A percentile compares a stretch with the other conserved stretches of the same genome.
phyloP scores from a whole-genome alignment of 2,113 vertebrate genomes.

The Micromys minutus region DNA sequence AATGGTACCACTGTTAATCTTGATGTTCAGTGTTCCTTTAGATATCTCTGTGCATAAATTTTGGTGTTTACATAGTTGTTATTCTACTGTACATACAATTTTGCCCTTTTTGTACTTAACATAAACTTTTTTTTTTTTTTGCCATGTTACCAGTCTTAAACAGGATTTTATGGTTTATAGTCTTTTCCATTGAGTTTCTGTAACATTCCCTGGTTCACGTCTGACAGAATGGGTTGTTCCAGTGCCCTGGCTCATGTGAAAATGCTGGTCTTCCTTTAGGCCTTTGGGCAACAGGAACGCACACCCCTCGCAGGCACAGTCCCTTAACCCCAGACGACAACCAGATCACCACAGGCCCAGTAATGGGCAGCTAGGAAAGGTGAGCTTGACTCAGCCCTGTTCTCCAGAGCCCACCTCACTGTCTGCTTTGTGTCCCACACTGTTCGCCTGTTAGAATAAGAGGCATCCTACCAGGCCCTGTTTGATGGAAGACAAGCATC shows the following conservation, averaged over 20 bases:
- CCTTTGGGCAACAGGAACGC: neutral
- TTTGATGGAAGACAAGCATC: neutral
- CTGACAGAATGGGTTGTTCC: neutral
- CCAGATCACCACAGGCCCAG: neutral
- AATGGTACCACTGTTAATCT: conserved; percentile 71
- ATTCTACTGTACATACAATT: conserved; percentile 80
- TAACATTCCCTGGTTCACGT: conserved; percentile 14
- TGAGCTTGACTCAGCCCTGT: neutral
- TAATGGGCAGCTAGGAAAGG: neutral
- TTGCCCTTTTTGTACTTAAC: conserved; percentile 82
- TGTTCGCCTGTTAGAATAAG: conserved; percentile 13
- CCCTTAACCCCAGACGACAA: neutral
- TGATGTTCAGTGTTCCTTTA: conserved; percentile 75
- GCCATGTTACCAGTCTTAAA: conserved; percentile 75
- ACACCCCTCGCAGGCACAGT: neutral
- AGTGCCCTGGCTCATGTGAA: neutral
- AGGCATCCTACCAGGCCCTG: neutral
- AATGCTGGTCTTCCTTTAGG: neutral
- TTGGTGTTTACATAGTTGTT: conserved; percentile 77
- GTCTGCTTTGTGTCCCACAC: neutral
- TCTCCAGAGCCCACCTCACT: neutral
- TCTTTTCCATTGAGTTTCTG: conserved; percentile 46
- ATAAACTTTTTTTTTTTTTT: conserved; percentile 81
- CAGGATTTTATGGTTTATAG: conserved; percentile 56
- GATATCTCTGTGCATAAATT: conserved; percentile 75